phyloP scores from a whole-genome alignment of 2,888 invertebrate genomes.

The Calliopum simillimum region DNA sequence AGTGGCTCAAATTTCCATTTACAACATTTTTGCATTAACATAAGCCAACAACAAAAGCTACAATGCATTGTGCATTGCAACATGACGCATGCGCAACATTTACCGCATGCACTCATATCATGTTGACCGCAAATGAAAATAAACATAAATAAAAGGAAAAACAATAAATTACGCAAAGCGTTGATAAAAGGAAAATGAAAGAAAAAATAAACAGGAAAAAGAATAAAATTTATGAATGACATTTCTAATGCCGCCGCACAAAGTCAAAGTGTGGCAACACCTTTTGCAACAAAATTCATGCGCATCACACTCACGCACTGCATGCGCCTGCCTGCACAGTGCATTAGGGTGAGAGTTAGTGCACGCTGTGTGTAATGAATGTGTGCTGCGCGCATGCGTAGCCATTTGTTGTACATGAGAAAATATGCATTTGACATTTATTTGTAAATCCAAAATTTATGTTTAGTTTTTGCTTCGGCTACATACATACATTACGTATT shows the following conservation, averaged over 20 bases:
- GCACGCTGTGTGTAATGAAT: too few relatives aligned
- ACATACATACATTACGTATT: too few relatives aligned
- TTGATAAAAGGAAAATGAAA: slow-evolving; percentile 1
- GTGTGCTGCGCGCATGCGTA: slow-evolving; percentile 20
- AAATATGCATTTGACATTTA: too few relatives aligned
- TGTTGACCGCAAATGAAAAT: slow-evolving; percentile 6
- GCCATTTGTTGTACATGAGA: not conserved
- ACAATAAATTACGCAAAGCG: not conserved
- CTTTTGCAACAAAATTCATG: not conserved
- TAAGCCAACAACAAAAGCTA: not conserved
- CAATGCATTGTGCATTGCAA: not conserved
- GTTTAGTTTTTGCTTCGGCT: not conserved
- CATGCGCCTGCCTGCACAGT: too few relatives aligned
- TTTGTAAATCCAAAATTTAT: not conserved
- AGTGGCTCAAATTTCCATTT: slow-evolving; percentile 1
- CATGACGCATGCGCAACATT: slow-evolving; percentile 3
- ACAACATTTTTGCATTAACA: slow-evolving; percentile 13
- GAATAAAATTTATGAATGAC: slow-evolving; percentile 18
- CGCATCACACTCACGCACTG: not conserved
- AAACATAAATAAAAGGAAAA: slow-evolving; percentile 13
- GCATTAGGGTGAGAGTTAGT: too few relatives aligned
- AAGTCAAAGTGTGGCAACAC: slow-evolving; percentile 27
- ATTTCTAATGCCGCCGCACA: slow-evolving; percentile 14
- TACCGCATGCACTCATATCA: slow-evolving; percentile 15
- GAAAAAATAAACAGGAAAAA: not conserved